These are phyloP conservation scores for Allacma fusca DNA, from an alignment of 2,888 invertebrate species.

Conservation along the genomic window DNA sequence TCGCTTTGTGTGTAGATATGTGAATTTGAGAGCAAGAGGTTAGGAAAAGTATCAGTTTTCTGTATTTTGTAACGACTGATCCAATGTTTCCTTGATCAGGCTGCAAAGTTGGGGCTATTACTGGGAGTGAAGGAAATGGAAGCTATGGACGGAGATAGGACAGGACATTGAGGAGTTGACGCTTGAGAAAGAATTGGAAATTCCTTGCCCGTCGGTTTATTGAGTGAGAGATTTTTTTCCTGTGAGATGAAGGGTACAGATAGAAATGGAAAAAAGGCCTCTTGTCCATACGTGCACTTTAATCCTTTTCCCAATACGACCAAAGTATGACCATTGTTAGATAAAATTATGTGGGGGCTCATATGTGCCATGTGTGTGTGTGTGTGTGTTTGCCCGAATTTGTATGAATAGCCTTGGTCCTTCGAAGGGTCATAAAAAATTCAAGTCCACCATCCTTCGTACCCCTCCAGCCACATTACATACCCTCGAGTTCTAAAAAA, in stretches of 20 bases:
- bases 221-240: constrained; percentile 45
- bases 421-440: constrained; percentile 48
- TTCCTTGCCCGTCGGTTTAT: constrained; percentile 44
- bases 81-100: constrained; percentile 11
- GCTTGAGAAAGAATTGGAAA: constrained; percentile 41
- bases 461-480: constrained; percentile 19
- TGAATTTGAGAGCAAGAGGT: neutral
- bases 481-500: constrained; percentile 30
- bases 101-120: neutral
- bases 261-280: constrained; percentile 39
- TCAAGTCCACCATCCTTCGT: constrained; percentile 43
- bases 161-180: constrained; percentile 10
- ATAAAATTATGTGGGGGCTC: constrained; percentile 43
- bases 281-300: constrained; percentile 43
- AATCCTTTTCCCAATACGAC: constrained; percentile 44
- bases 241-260: constrained; percentile 43
- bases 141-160: neutral
- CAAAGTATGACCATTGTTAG: constrained; percentile 41
- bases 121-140: neutral
- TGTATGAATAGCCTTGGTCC: constrained; percentile 44
- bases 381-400: constrained; percentile 25
- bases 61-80: constrained; percentile 3
- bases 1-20: neutral
- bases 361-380: constrained; percentile 41
- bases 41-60: constrained; percentile 17